Base-by-base conservation (phyloP, 2,888 invertebrate species). In the Plemyria rubiginata region DNA sequence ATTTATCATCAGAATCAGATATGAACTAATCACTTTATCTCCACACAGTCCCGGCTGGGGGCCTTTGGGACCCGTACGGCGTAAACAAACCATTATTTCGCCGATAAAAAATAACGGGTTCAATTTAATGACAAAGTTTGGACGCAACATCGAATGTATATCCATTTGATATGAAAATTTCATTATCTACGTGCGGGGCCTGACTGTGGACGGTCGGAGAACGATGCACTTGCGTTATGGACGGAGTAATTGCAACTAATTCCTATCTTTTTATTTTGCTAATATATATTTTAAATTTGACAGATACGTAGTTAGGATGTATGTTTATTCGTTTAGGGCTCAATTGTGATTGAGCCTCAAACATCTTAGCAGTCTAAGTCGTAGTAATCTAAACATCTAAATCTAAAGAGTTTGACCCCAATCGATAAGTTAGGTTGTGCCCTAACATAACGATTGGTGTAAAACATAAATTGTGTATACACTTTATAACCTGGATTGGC, bases 161-260 rank as follows among this genome's bases (percentile, higher is more conserved):
- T 76, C 74, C 76, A 78, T 81, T 84, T 79, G 80, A 71, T 82
- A 84, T 86, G 85, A 87, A 87, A 86, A 88, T 87, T 86, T 86
- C 82, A 89, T 89, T 87, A 87, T 76, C 80, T 72, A 68, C 79
- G 76, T 75, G 73, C 71, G 69, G 62, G 59, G 61, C 60, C 60
- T 54, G 53, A 58, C 61, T 63, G 57, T 50, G 65, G 67, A 54
- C 58, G 68, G 48, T 67, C 56, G 45, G 66, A 54, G 50, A 11
- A 11, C 11, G 60, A 43, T 60, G 67, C 52, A 45, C 32, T 76
- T 66, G 11, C 59, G 68, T 67, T 77, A 67, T 64, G 62, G 75
- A 62, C 54, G 4, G 0, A 16, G 16, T 45, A 12, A 56, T 43
- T 22, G n/a, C 1, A 13, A 70, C 71, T 50, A 12, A 41, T n/a